A percentile compares a stretch with the other conserved stretches of the same genome.
Conservation (phyloP, 2,797 vertebrate genomes). For the Mustela erminea region DNA sequence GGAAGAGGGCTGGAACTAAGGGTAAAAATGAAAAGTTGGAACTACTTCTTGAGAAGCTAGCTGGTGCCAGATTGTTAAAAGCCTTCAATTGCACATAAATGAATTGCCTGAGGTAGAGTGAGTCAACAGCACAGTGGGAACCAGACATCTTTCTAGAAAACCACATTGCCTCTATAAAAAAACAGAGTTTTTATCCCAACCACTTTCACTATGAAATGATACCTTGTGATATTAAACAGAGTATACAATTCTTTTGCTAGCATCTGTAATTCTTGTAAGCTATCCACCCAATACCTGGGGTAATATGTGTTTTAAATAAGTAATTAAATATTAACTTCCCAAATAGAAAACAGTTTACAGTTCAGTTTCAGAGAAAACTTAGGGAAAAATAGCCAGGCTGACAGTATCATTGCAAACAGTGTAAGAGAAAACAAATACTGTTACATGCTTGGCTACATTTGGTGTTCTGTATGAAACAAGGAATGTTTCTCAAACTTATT, state of each 20-base stretch:
- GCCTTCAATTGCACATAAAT: background rate
- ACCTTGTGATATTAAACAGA: slow-evolving; percentile 1
- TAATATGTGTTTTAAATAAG: slow-evolving; percentile 8
- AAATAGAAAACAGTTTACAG: background rate
- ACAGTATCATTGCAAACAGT: background rate
- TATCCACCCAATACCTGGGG: background rate
- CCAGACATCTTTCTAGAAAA: slow-evolving; percentile 38
- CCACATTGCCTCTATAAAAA: background rate
- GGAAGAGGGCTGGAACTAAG: background rate
- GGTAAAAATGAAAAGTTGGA: background rate
- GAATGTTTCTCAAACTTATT: background rate
- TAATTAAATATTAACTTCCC: slow-evolving; percentile 24
- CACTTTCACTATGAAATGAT: background rate
- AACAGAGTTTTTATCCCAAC: background rate
- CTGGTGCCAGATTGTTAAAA: background rate
- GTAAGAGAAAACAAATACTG: background rate
- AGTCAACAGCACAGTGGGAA: background rate
- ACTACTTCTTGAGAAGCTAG: background rate
- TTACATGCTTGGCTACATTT: background rate
- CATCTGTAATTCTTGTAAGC: background rate
- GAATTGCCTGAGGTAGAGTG: background rate
- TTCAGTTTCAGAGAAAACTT: background rate
- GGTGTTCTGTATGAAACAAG: background rate
- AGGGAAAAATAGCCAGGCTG: background rate
- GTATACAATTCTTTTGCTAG: background rate